Evolutionary conservation across 2,113 vertebrate genomes (phyloP).

Genomic region (Melospiza melodia): DNA sequence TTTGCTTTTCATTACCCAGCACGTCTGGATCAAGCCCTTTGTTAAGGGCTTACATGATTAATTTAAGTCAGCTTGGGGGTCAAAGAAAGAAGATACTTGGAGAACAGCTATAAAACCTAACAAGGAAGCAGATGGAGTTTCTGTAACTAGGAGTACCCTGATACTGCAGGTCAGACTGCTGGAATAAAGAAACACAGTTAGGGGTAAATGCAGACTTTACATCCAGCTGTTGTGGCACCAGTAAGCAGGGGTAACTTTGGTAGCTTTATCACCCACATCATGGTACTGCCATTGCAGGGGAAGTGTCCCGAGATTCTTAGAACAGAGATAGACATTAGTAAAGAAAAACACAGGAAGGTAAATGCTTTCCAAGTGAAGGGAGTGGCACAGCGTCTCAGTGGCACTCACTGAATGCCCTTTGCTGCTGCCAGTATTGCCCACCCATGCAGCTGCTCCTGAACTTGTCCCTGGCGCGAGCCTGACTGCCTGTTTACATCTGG

Average conservation of each 20-base stretch:
- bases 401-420: neutral
- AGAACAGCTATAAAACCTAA: neutral
- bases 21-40: neutral
- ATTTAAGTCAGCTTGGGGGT: neutral
- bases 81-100: neutral
- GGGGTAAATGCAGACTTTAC: neutral
- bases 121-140: neutral
- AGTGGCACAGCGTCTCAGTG: neutral
- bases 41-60: neutral
- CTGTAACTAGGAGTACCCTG: neutral
- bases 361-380: neutral
- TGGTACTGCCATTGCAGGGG: neutral
- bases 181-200: neutral
- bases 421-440: neutral
- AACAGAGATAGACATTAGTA: neutral
- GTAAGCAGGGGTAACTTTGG: neutral
- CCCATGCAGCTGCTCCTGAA: neutral
- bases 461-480: neutral
- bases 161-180: neutral
- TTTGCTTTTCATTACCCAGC: neutral
- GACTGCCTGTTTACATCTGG: neutral
- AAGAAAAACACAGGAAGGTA: neutral
- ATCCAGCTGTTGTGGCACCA: neutral
- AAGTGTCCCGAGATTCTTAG: rapidly evolving
- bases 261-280: neutral